phyloP scores from a whole-genome alignment of 2,888 invertebrate genomes.

The Drosophila paracracens region DNA sequence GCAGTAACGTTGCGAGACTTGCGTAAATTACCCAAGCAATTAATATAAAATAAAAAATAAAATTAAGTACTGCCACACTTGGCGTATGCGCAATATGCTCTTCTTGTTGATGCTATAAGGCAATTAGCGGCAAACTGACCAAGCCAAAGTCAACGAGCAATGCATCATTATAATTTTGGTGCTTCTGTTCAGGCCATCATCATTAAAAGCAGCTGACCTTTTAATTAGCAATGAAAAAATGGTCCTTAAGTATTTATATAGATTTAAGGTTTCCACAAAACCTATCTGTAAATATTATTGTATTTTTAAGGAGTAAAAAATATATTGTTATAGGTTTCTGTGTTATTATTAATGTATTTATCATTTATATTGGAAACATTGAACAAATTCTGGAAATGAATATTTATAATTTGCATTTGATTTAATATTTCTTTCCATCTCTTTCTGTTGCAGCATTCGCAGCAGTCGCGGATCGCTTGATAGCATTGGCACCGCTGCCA shows the following conservation, averaged over 20 bases:
- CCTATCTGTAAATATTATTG: not conserved
- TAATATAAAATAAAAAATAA: conserved; percentile 28
- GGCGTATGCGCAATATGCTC: conserved; percentile 40
- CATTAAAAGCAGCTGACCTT: conserved; percentile 24
- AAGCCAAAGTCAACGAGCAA: conserved; percentile 9
- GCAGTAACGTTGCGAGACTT: conserved; percentile 1
- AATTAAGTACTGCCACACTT: conserved; percentile 25
- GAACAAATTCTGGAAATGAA: not conserved
- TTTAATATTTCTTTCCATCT: not conserved
- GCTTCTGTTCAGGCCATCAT: conserved; percentile 24
- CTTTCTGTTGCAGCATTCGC: conserved; percentile 80
- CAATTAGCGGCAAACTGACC: conserved; percentile 31
- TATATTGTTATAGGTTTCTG: not conserved
- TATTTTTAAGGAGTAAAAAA: not conserved
- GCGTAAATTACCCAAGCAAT: conserved; percentile 45
- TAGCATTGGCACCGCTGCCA: conserved; percentile 83
- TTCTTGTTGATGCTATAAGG: conserved; percentile 9
- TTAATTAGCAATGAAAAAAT: not conserved
- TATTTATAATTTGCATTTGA: not conserved
- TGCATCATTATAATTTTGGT: conserved; percentile 13
- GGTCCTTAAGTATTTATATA: not conserved
- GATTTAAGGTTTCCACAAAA: not conserved
- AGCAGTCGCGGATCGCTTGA: conserved; percentile 85
- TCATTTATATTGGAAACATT: not conserved
- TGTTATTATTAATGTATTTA: not conserved